Evolutionary conservation across 1,140 invertebrate species (phyloP).

Genomic region (Varroa destructor): DNA sequence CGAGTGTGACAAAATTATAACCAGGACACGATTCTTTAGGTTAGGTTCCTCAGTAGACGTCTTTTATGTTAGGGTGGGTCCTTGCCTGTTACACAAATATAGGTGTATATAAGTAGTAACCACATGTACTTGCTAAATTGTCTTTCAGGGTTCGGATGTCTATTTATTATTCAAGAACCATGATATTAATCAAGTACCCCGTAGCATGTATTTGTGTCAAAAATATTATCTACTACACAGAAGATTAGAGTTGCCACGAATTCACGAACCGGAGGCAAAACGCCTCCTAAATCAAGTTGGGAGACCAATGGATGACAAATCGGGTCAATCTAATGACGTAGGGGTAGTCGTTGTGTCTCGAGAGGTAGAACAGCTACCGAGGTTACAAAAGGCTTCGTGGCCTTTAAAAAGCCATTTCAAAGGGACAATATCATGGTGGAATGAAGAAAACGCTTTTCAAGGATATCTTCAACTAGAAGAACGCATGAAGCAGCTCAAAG

Average conservation of each 20-base stretch:
- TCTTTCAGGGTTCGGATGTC: neutral
- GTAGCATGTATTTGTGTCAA: neutral
- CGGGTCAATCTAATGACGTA: slow-evolving; percentile 9
- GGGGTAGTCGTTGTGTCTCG: neutral
- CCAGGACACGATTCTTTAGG: too few relatives aligned
- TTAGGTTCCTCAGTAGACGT: too few relatives aligned
- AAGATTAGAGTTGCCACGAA: neutral
- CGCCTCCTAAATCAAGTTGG: neutral
- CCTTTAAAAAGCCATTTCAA: neutral
- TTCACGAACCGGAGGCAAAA: slow-evolving; percentile 22
- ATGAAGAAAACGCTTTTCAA: neutral
- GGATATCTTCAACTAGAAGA: slow-evolving; percentile 12
- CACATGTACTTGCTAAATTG: too few relatives aligned
- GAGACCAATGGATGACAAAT: slow-evolving; percentile 27
- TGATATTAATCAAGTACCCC: neutral
- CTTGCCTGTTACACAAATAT: too few relatives aligned
- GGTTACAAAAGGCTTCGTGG: neutral
- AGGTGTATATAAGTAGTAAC: too few relatives aligned
- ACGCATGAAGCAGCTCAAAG: neutral
- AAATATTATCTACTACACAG: neutral
- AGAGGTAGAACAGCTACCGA: neutral
- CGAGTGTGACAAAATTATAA: too few relatives aligned
- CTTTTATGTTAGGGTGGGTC: too few relatives aligned
- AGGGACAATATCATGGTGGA: neutral
- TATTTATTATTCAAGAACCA: neutral